A percentile compares a stretch with the other conserved stretches of the same genome.
phyloP scores from a whole-genome alignment of 2,113 vertebrate species.

The Hiodon alosoides region DNA sequence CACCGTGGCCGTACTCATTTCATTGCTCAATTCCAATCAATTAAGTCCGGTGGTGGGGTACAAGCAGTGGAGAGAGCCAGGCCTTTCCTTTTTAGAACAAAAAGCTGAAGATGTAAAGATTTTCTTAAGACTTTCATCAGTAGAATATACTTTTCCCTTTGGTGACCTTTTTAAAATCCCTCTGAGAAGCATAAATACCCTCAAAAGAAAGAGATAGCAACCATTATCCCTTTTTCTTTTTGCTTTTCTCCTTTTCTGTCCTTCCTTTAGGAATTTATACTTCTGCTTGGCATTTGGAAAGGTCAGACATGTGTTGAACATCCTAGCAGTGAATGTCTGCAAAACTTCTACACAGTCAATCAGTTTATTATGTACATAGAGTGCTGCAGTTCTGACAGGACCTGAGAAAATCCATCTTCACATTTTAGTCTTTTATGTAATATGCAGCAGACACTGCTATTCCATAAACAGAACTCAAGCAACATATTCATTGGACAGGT shows the following conservation, averaged over 20 bases:
- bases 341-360: conserved; percentile 34
- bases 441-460: neutral
- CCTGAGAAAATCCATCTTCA: neutral
- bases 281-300: conserved; percentile 47
- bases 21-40: neutral
- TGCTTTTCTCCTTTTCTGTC: conserved; percentile 27
- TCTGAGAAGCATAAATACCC: conserved; percentile 37
- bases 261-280: conserved; percentile 35
- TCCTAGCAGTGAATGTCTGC: conserved; percentile 39
- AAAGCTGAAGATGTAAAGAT: conserved; percentile 29
- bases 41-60: conserved; percentile 1
- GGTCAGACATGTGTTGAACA: conserved; percentile 45
- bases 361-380: conserved; percentile 16
- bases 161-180: conserved; percentile 46
- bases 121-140: conserved; percentile 36
- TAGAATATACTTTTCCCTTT: conserved; percentile 33
- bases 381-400: neutral
- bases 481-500: conserved; percentile 3
- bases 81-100: neutral
- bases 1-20: neutral
- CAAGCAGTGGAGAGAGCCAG: neutral
- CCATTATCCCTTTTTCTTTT: conserved; percentile 37
- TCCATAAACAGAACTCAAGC: neutral
- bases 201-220: conserved; percentile 42
- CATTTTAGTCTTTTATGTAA: conserved; percentile 1